phyloP scores from a whole-genome alignment of 2,797 vertebrate genomes.

The Rallus crepitans region DNA sequence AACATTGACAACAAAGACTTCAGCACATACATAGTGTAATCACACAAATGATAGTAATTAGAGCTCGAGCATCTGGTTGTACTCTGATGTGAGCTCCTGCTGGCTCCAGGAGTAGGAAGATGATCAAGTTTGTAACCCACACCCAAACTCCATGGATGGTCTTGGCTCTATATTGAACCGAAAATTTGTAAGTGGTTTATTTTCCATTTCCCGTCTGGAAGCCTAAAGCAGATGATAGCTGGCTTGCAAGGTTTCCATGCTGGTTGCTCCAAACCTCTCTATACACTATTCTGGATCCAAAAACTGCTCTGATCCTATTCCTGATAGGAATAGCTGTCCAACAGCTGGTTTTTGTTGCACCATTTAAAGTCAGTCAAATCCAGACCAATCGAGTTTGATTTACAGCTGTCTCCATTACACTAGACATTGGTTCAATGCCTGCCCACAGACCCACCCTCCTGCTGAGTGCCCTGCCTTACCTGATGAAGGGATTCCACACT shows the following conservation, averaged over 20 bases:
- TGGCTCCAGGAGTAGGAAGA: background rate
- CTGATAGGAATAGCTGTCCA: background rate
- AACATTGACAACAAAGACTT: background rate
- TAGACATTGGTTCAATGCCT: background rate
- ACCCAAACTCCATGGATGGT: background rate
- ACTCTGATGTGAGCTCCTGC: background rate
- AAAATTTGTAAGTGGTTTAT: background rate
- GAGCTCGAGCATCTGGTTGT: slow-evolving; percentile 6
- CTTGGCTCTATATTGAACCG: background rate
- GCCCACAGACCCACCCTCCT: background rate
- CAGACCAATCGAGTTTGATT: background rate
- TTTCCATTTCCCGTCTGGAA: background rate
- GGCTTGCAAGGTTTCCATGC: background rate
- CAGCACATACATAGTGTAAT: background rate
- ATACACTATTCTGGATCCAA: background rate
- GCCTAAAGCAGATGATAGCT: background rate
- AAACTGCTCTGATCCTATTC: background rate
- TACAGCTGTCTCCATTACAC: background rate
- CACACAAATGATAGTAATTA: slow-evolving; percentile 10
- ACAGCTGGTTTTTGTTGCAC: background rate
- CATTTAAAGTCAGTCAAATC: background rate
- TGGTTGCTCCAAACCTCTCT: background rate
- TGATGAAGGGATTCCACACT: slow-evolving; percentile 77
- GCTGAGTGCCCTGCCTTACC: slow-evolving; percentile 66
- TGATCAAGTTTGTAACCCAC: background rate